These are phyloP conservation scores for Dendrolimus pini DNA, from an alignment of 2,888 invertebrate species.

Conservation along the genomic window DNA sequence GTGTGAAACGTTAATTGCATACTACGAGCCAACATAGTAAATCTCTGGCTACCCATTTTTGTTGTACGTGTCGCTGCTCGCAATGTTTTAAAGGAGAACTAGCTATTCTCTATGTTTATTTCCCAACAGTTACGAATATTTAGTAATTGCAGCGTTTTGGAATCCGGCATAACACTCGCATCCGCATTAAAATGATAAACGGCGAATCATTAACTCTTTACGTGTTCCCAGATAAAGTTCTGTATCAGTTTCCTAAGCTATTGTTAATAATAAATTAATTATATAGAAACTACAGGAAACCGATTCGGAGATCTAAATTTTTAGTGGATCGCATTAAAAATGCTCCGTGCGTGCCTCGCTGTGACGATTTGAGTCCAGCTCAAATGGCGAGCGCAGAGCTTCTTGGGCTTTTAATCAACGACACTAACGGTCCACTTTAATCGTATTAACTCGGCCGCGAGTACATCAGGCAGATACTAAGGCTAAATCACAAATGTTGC, in stretches of 20 bases:
- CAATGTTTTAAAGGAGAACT: no score
- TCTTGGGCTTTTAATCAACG: slow-evolving; percentile 40
- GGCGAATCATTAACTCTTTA: slow-evolving; percentile 40
- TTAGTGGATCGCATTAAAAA: slow-evolving; percentile 56
- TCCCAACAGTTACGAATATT: no score
- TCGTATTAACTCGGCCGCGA: slow-evolving; percentile 47
- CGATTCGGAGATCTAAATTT: slow-evolving; percentile 72
- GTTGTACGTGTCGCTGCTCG: slow-evolving; percentile 9
- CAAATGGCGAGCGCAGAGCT: slow-evolving; percentile 66
- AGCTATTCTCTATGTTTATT: no score
- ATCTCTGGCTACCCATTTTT: slow-evolving; percentile 33
- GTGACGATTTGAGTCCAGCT: slow-evolving; percentile 73
- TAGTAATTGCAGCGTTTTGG: not conserved
- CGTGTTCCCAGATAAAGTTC: slow-evolving; percentile 63
- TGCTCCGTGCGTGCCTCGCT: slow-evolving; percentile 66
- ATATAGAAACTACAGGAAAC: slow-evolving; percentile 73
- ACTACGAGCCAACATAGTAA: slow-evolving; percentile 36
- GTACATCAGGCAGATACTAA: slow-evolving; percentile 69
- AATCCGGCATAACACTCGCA: not conserved
- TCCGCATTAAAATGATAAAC: slow-evolving; percentile 31
- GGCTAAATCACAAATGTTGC: slow-evolving; percentile 73
- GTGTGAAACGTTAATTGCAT: slow-evolving; percentile 72
- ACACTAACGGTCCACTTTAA: slow-evolving; percentile 47
- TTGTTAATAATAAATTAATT: slow-evolving; percentile 74
- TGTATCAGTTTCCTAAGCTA: slow-evolving; percentile 65